phyloP scores from a whole-genome alignment of 2,113 vertebrate genomes.

The Corythaeola cristata region DNA sequence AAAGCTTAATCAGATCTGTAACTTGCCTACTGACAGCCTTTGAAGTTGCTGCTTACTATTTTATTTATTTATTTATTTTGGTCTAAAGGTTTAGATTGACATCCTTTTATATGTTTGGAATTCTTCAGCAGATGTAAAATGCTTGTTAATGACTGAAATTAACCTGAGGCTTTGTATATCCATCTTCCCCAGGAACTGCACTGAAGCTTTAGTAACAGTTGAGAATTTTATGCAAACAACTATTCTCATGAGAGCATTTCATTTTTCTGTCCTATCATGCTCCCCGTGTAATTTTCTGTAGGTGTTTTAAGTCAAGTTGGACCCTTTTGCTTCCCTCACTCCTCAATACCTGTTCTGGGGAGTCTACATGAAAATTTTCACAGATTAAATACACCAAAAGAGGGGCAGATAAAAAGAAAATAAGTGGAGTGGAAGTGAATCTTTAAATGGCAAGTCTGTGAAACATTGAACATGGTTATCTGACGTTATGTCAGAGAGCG shows the following conservation, averaged over 20 bases:
- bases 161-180: conserved; percentile 70
- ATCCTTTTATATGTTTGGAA: conserved; percentile 71
- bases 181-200: conserved; percentile 36
- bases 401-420: conserved; percentile 58
- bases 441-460: conserved; percentile 64
- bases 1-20: conserved; percentile 70
- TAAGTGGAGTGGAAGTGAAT: conserved; percentile 61
- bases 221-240: conserved; percentile 65
- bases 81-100: conserved; percentile 66
- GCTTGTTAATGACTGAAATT: conserved; percentile 71
- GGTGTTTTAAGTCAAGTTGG: not conserved
- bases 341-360: not conserved
- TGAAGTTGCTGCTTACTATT: conserved; percentile 49
- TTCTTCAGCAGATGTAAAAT: conserved; percentile 68
- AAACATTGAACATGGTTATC: conserved; percentile 65
- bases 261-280: not conserved
- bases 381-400: conserved; percentile 41
- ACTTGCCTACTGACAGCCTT: conserved; percentile 71
- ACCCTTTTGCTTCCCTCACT: not conserved
- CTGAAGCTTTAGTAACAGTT: conserved; percentile 60
- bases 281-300: conserved; percentile 28
- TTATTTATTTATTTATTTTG: not conserved
- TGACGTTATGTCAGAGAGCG: conserved; percentile 51
- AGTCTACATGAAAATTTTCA: conserved; percentile 49
- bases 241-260: conserved; percentile 32